Conservation (phyloP, 2,113 vertebrate species). For the Trichechus manatus region DNA sequence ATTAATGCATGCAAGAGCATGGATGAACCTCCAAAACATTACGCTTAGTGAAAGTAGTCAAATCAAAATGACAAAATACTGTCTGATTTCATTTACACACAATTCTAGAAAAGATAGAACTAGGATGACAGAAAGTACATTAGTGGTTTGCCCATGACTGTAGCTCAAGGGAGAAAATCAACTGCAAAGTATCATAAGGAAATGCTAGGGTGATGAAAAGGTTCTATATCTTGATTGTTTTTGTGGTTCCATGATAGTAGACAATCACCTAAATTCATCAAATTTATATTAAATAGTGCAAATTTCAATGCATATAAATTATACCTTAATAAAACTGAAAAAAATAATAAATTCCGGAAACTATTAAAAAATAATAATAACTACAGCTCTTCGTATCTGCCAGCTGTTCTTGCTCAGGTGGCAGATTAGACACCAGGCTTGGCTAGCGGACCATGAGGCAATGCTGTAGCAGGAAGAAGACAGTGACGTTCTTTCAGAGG, state of each 20-base stretch:
- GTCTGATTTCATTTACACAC: background rate
- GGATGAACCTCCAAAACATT: background rate
- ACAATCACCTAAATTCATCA: background rate
- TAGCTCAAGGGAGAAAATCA: background rate
- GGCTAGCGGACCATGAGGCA: background rate
- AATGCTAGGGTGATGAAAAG: rapidly evolving
- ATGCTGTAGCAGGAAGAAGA: background rate
- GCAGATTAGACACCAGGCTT: background rate
- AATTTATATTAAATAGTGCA: background rate
- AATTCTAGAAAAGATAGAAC: background rate
- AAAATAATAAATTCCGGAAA: background rate
- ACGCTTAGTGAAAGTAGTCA: background rate
- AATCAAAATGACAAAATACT: background rate
- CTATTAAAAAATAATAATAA: background rate
- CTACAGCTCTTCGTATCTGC: background rate
- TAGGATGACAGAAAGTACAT: background rate
- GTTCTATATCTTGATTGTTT: background rate
- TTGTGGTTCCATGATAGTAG: background rate
- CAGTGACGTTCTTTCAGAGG: background rate
- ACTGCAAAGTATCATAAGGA: rapidly evolving
- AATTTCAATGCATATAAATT: background rate
- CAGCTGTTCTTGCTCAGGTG: background rate
- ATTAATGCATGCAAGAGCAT: background rate
- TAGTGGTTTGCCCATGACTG: background rate
- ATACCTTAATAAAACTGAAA: background rate